Evolutionary conservation across 2,888 invertebrate genomes (phyloP).

Genomic region (Stegophylla sp.): DNA sequence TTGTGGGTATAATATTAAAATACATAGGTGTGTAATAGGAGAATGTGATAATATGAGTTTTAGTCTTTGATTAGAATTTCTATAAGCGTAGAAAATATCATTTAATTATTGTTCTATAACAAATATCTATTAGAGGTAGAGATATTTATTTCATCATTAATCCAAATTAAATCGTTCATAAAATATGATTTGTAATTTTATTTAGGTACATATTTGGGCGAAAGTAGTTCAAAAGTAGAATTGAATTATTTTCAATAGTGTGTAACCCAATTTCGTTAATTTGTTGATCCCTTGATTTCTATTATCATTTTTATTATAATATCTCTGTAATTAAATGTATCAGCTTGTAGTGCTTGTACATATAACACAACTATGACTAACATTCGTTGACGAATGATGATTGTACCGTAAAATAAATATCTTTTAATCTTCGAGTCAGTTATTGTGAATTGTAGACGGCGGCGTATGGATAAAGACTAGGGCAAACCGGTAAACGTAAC

Average conservation of each 20-base stretch:
- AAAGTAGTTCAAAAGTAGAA: not conserved
- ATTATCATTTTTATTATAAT: conserved; percentile 4
- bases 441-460: conserved; percentile 12
- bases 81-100: not conserved
- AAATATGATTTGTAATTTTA: too few species aligned
- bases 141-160: too few species aligned
- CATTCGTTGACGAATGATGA: not conserved
- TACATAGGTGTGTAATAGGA: too few species aligned
- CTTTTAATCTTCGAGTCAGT: conserved; percentile 27
- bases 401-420: conserved; percentile 47
- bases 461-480: not conserved
- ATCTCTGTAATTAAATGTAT: conserved; percentile 24
- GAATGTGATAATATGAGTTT: not conserved
- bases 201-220: not conserved
- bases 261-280: not conserved
- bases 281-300: conserved; percentile 22
- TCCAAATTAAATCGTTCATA: too few species aligned
- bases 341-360: not conserved
- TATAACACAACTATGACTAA: not conserved
- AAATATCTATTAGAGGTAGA: too few species aligned
- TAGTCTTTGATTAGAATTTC: not conserved
- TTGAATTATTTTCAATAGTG: not conserved
- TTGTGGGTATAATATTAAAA: too few species aligned
- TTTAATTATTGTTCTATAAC: not conserved
- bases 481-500: conserved; percentile 19